These are phyloP conservation scores for Glaucopsyche alexis DNA, from an alignment of 2,888 invertebrate species.

Conservation along the genomic window DNA sequence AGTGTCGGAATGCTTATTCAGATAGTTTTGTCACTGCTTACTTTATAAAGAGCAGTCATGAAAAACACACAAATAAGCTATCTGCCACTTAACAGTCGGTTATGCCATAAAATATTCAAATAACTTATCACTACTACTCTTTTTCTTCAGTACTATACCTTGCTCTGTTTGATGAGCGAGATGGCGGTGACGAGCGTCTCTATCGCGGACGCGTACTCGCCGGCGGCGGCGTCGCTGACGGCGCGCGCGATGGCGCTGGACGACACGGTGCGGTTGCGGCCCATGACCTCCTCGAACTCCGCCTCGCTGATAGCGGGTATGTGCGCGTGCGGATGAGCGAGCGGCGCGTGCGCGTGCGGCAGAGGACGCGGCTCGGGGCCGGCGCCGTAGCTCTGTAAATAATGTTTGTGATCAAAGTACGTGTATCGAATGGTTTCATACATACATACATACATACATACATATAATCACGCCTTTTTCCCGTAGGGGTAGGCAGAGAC, in stretches of 20 bases:
- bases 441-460: too few species aligned
- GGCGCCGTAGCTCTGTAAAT: slow-evolving; percentile 51
- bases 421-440: too few species aligned
- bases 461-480: too few species aligned
- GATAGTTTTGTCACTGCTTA: too few species aligned
- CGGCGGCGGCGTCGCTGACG: slow-evolving; percentile 97
- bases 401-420: background rate
- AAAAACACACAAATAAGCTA: background rate
- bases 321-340: slow-evolving; percentile 50
- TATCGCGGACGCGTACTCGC: slow-evolving; percentile 98
- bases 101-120: too few species aligned
- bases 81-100: background rate
- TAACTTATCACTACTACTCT: slow-evolving; percentile 34
- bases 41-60: too few species aligned
- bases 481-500: too few species aligned
- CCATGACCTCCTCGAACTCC: slow-evolving; percentile 99
- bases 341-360: slow-evolving; percentile 48
- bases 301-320: slow-evolving; percentile 86
- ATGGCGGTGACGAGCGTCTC: slow-evolving; percentile 99
- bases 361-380: slow-evolving; percentile 49
- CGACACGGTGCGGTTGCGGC: slow-evolving; percentile 97
- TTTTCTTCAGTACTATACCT: slow-evolving; percentile 64
- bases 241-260: slow-evolving; percentile 98
- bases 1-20: too few species aligned
- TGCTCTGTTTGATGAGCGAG: slow-evolving; percentile 98